Conservation (phyloP, 2,113 vertebrate genomes). For the Hyla sarda region DNA sequence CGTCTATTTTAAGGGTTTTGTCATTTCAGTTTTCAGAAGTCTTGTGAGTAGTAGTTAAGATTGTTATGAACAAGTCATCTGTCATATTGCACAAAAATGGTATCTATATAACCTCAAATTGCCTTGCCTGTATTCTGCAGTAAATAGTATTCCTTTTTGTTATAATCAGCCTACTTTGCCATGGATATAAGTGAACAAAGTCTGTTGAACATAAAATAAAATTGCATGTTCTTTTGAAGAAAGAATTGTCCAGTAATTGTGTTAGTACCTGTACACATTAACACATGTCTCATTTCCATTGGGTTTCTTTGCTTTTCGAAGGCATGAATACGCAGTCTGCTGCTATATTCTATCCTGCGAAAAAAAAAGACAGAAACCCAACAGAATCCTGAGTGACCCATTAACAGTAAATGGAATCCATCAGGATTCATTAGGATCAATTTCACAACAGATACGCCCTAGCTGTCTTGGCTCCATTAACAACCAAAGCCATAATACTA, state of each 20-base stretch:
- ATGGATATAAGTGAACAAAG: neutral
- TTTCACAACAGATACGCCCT: no score
- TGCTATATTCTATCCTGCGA: no score
- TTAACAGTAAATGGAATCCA: no score
- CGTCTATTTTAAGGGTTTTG: slow-evolving; percentile 12
- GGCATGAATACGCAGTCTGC: neutral
- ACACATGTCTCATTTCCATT: neutral
- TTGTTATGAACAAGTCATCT: neutral
- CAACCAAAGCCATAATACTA: no score
- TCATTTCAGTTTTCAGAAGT: slow-evolving; percentile 5
- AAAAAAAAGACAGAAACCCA: no score
- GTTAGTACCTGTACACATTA: neutral
- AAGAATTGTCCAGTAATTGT: neutral
- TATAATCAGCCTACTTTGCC: neutral
- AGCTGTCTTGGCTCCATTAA: no score
- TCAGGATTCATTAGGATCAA: no score
- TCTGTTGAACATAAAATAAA: neutral
- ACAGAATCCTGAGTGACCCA: no score
- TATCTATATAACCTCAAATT: slow-evolving; percentile 13
- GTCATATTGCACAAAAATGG: slow-evolving; percentile 7
- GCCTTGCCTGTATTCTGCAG: neutral
- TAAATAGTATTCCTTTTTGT: neutral
- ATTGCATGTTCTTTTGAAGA: neutral
- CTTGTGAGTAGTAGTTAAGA: slow-evolving; percentile 5
- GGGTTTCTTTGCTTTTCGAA: neutral